phyloP scores from a whole-genome alignment of 2,113 vertebrate genomes.

The Pipa parva region DNA sequence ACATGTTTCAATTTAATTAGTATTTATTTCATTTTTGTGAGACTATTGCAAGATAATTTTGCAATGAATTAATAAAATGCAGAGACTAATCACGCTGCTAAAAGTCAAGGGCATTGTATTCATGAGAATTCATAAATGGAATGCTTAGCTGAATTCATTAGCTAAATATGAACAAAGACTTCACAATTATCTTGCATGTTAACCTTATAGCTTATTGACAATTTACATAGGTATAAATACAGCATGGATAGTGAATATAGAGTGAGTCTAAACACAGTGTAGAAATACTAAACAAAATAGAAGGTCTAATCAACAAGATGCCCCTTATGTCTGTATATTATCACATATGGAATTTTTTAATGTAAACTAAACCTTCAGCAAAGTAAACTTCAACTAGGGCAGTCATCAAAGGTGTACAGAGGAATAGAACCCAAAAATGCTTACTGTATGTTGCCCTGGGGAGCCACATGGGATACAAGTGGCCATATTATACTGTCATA shows the following conservation, averaged over 20 bases:
- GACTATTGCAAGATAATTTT: not conserved
- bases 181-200: not conserved
- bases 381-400: too few species aligned
- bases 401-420: too few species aligned
- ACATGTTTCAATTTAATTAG: slow-evolving; percentile 27
- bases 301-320: not conserved
- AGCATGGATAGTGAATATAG: not conserved
- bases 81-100: not conserved
- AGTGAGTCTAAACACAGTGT: not conserved
- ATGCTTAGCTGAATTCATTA: slow-evolving; percentile 18
- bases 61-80: slow-evolving; percentile 19
- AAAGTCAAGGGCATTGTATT: slow-evolving; percentile 22
- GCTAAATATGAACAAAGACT: not conserved
- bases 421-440: too few species aligned
- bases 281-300: not conserved
- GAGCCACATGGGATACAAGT: too few species aligned
- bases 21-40: slow-evolving; percentile 13
- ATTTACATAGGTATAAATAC: not conserved
- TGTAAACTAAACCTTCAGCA: not conserved
- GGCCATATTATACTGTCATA: too few species aligned
- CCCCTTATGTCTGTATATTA: not conserved
- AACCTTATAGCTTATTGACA: not conserved
- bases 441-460: too few species aligned
- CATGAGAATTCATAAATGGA: slow-evolving; percentile 26
- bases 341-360: not conserved